These are phyloP conservation scores for Pipa parva DNA, from an alignment of 2,113 vertebrate species.

Conservation along the genomic window DNA sequence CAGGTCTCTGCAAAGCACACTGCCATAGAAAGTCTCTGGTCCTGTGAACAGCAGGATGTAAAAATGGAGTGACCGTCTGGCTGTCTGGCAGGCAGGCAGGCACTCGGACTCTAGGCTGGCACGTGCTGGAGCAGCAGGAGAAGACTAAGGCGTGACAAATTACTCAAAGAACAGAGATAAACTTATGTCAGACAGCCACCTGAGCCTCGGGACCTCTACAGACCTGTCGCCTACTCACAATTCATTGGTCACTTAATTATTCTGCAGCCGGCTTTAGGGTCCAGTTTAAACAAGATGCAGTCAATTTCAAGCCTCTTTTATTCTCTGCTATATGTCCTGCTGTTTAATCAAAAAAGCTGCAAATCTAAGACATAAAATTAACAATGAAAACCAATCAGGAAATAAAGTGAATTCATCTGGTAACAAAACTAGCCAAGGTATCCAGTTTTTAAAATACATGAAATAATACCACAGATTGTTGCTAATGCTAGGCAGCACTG, in stretches of 20 bases:
- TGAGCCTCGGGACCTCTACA: constrained; percentile 73
- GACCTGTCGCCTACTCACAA: constrained; percentile 53
- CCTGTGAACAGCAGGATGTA: constrained; percentile 69
- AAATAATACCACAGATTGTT: no score
- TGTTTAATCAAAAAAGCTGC: constrained; percentile 48
- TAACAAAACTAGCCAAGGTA: no score
- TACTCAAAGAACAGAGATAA: constrained; percentile 80
- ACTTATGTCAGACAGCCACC: constrained; percentile 82
- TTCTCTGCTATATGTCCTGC: constrained; percentile 49
- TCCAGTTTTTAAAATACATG: no score
- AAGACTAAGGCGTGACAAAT: constrained; percentile 87
- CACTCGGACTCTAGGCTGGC: constrained; percentile 75
- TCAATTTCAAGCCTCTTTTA: constrained; percentile 49
- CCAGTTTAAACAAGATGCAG: constrained; percentile 47
- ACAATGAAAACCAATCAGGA: constrained; percentile 29
- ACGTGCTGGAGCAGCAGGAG: constrained; percentile 91
- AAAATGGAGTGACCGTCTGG: constrained; percentile 78
- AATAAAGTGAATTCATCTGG: constrained; percentile 30
- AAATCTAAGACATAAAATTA: constrained; percentile 30
- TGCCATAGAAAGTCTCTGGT: constrained; percentile 63
- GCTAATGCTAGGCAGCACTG: no score
- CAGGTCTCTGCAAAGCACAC: constrained; percentile 61
- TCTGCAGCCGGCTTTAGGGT: constrained; percentile 49
- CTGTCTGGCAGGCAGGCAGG: constrained; percentile 72
- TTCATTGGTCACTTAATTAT: constrained; percentile 52